Evolutionary conservation across 1,140 invertebrate species (phyloP), one percentile per base, ranked within the genome.

Genomic region (Temnothorax nylanderi): DNA sequence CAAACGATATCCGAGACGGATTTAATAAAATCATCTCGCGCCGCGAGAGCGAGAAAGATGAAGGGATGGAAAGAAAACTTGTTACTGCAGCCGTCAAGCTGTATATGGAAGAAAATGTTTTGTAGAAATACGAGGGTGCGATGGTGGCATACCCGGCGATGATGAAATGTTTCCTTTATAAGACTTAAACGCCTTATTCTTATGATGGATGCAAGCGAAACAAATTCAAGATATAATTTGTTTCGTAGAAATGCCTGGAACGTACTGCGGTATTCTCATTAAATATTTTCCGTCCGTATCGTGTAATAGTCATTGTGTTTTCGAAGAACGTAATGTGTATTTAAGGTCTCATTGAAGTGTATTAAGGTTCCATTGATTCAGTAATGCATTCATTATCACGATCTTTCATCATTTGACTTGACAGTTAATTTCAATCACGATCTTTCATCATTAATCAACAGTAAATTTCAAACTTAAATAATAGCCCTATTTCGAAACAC

Each of bases 1-100:
- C 62, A 65, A 69, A 80, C 69, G 80, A 75, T 84, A 84, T 75
- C 80, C 80, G n/a, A 75, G 69, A 75, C 26, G 54, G 80, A 84
- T 84, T 84, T 84, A 84, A 84, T 84, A 84, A 84, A 84, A 84
- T 84, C 80, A 84, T 84, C 54, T 62, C 18, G 56, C 56, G n/a
- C 32, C 26, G 11, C n/a, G 32, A 21, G 69, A 49, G 67, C 67
- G 41, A 74, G 41, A 84, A 49, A 13, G 69, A 74, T 69, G 80
- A n/a, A 84, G 54, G 32, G 54, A 49, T 13, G 69, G 69, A 75
- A 84, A 84, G 80, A 84, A 84, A 84, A 84, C 80, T 84, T 84
- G 69, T 84, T 84, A 84, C 80, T 75, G 80, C 13, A 84, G 37
- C 80, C 80, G 80, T 75, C 80, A 84, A 75, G 69, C 80, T 84